These are phyloP conservation scores for Chrosomus eos DNA, from an alignment of 2,797 vertebrate species.

Conservation along the genomic window DNA sequence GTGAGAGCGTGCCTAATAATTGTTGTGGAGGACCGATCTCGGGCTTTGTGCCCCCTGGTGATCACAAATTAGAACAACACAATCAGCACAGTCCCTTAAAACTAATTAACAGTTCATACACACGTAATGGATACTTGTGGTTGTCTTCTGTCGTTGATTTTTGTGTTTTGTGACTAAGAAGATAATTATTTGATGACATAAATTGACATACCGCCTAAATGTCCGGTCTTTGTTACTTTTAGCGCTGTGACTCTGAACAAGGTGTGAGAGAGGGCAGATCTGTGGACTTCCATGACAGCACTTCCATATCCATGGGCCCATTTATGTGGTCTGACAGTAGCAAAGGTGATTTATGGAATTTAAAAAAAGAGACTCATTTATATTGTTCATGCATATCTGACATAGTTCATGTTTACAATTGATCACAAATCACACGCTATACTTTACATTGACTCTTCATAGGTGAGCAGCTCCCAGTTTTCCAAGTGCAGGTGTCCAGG, in stretches of 20 bases:
- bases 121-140: too few relatives aligned
- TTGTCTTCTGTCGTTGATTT: too few relatives aligned
- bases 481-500: neutral
- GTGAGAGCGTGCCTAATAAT: too few relatives aligned
- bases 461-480: neutral
- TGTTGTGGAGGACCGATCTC: too few relatives aligned
- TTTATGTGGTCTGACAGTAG: neutral
- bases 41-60: too few relatives aligned
- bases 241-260: conserved; percentile 11
- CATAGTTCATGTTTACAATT: neutral
- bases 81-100: too few relatives aligned
- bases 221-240: neutral
- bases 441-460: neutral
- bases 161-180: too few relatives aligned
- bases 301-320: neutral
- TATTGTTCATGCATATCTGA: neutral
- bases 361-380: neutral
- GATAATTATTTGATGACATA: neutral
- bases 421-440: neutral
- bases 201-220: too few relatives aligned
- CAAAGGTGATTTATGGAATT: conserved; percentile 10
- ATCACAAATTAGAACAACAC: too few relatives aligned
- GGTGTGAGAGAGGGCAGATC: neutral
- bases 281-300: neutral
- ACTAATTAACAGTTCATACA: too few relatives aligned